These are phyloP conservation scores for Pollimyrus isidori DNA, from an alignment of 2,113 vertebrate genomes.

Conservation along the genomic window DNA sequence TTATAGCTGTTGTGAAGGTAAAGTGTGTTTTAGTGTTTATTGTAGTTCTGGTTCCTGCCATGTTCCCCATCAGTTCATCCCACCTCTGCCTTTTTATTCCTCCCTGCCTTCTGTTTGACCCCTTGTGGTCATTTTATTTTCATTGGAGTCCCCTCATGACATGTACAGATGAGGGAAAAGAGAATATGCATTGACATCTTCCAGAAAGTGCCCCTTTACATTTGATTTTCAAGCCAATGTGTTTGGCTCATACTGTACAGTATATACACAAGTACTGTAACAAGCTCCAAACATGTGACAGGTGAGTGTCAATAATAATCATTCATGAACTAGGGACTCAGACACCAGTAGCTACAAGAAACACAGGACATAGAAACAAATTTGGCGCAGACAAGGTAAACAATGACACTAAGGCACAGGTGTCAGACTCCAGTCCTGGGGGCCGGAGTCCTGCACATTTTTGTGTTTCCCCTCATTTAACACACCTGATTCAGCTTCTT, in stretches of 20 bases:
- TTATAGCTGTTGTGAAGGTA: background rate
- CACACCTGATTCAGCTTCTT: no score
- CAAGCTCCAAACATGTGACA: background rate
- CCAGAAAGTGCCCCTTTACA: background rate
- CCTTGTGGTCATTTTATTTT: background rate
- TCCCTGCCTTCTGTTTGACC: background rate
- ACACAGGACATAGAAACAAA: background rate
- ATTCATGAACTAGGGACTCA: background rate
- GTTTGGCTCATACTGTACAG: background rate
- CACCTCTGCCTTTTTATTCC: background rate
- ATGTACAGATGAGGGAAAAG: background rate
- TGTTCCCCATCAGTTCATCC: background rate
- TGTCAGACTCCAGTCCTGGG: no score
- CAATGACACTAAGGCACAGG: background rate
- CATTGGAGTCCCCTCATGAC: background rate
- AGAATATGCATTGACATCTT: background rate
- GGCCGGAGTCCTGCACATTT: no score
- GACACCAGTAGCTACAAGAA: background rate
- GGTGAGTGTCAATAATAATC: background rate
- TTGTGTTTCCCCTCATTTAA: no score
- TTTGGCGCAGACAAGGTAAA: background rate
- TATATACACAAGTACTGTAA: background rate
- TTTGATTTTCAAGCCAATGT: background rate
- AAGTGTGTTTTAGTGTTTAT: background rate
- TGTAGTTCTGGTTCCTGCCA: background rate